Evolutionary conservation across 2,888 invertebrate genomes (phyloP).

Genomic region (Calameuta pallipes): DNA sequence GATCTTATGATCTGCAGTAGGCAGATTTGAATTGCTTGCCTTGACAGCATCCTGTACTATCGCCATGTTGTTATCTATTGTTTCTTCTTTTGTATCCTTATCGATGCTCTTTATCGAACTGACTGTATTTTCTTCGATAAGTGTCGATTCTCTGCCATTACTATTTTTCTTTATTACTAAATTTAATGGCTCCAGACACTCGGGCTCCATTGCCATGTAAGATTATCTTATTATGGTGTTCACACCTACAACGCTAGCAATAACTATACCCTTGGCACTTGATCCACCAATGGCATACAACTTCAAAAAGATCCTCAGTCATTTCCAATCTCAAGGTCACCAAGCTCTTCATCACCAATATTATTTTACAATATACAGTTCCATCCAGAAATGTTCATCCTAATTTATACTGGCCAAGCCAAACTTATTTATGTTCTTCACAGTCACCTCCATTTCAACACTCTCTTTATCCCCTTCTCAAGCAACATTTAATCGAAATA

Average conservation of each 20-base stretch:
- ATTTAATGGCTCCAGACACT: slow-evolving; percentile 69
- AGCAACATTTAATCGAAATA: background rate
- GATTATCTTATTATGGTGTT: slow-evolving; percentile 18
- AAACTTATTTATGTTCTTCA: background rate
- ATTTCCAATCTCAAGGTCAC: background rate
- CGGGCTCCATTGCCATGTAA: slow-evolving; percentile 63
- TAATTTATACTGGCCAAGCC: background rate
- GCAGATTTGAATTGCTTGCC: slow-evolving; percentile 45
- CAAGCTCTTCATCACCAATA: background rate
- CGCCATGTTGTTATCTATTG: slow-evolving; percentile 53
- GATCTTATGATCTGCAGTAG: slow-evolving; percentile 62
- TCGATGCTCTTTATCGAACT: slow-evolving; percentile 36
- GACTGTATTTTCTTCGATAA: slow-evolving; percentile 30
- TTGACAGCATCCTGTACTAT: slow-evolving; percentile 57
- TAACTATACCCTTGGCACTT: background rate
- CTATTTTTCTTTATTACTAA: slow-evolving; percentile 67
- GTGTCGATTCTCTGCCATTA: slow-evolving; percentile 24
- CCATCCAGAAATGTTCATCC: background rate
- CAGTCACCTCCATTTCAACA: background rate
- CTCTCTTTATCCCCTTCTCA: background rate
- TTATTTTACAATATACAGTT: background rate
- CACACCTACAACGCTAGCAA: slow-evolving; percentile 16
- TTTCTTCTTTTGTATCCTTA: slow-evolving; percentile 40
- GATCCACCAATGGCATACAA: background rate
- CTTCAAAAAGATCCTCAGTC: background rate